Base-by-base conservation (phyloP, 2,888 invertebrate species). In the Aporophyla lueneburgensis region DNA sequence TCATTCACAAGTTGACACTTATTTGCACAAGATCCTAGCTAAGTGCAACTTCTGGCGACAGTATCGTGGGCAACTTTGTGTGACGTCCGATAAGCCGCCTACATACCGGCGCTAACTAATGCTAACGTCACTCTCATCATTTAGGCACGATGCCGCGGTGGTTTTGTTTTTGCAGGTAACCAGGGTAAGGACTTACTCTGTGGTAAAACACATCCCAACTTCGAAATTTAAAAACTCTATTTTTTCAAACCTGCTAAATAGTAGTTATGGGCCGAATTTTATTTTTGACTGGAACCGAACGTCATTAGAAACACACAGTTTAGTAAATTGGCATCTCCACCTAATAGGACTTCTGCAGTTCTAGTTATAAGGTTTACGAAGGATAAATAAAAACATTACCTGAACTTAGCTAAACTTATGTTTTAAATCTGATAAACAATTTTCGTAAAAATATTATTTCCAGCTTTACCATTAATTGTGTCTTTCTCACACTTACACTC, bases 1-100 rank as follows among this genome's bases (percentile, higher is more conserved):
- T 93, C n/a, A n/a, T n/a, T n/a, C n/a, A n/a, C n/a, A n/a, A 91
- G 92, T 91, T 93, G 94, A 93, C 92, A 94, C 92, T 94, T 94
- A 93, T 93, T 93, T 93, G 92, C 93, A 56, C 76, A 91, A 92
- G 94, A 93, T 93, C 92, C 91, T 91, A 86, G 89, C 88, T 87
- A 92, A 94, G 93, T 94, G 92, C 92, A 88, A 90, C 91, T 92
- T 90, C 74, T 85, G 84, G 24, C 81, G 87, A 86, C 91, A 90
- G 87, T 89, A 89, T 87, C 88, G 82, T 85, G 63, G 65, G 66
- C 81, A 92, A 92, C 90, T 92, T 92, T 87, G 89, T 89, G 86
- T 85, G 81, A 86, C 89, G 86, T 87, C 84, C 85, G 92, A 90
- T 92, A 92, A 92, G 90, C 90, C 85, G 76, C 71, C 77, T 81